Conservation (phyloP, 1,140 invertebrate species). For the Panagrolaimus sp. region DNA sequence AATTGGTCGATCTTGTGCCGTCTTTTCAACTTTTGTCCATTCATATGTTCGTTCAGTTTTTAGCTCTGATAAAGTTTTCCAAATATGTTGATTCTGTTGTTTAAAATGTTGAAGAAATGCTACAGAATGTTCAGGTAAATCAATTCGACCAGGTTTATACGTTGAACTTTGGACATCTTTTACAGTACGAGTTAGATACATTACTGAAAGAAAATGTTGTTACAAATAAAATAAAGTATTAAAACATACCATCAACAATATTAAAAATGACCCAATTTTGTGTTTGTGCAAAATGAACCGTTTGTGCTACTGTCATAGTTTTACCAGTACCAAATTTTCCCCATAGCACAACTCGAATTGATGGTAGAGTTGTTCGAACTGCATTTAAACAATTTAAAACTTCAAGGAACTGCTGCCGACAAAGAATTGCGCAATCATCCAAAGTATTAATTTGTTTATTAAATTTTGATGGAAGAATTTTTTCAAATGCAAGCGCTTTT, state of each 20-base stretch:
- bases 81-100: conserved; percentile 38
- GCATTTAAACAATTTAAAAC: conserved; percentile 39
- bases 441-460: conserved; percentile 48
- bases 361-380: conserved; percentile 26
- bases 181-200: conserved; percentile 35
- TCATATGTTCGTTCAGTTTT: conserved; percentile 46
- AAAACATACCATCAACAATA: conserved; percentile 32
- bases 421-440: conserved; percentile 44
- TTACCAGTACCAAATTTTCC: conserved; percentile 55
- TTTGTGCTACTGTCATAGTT: conserved; percentile 47
- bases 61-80: conserved; percentile 42
- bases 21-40: conserved; percentile 54
- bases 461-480: conserved; percentile 31
- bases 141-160: conserved; percentile 43
- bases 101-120: conserved; percentile 47
- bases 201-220: conserved; percentile 20
- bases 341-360: conserved; percentile 51
- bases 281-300: conserved; percentile 40
- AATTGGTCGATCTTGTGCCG: conserved; percentile 38
- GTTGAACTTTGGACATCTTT: conserved; percentile 46
- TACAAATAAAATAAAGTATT: conserved; percentile 5
- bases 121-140: conserved; percentile 41
- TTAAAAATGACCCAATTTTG: conserved; percentile 44
- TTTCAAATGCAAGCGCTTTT: conserved; percentile 23
- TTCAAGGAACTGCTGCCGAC: conserved; percentile 42